A percentile compares a stretch with the other conserved stretches of the same genome.
Evolutionary conservation across 2,888 invertebrate genomes (phyloP).

Genomic region (Machimus atricapillus): DNA sequence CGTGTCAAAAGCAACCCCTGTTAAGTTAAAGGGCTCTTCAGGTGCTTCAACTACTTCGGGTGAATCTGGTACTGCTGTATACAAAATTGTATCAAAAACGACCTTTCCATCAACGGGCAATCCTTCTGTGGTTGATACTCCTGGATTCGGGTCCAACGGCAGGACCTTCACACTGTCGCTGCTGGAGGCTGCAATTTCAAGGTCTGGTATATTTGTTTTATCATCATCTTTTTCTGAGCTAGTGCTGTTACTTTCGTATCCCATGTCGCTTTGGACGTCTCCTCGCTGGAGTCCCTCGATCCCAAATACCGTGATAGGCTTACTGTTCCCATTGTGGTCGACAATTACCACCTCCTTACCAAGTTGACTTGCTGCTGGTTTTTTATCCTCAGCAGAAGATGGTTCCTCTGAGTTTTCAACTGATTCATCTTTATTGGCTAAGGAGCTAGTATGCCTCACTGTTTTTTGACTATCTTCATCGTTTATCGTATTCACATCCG

Average conservation of each 20-base stretch:
- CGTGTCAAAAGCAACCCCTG: slow-evolving; percentile 24
- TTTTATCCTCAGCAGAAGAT: not conserved
- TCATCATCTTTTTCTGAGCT: slow-evolving; percentile 24
- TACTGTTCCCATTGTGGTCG: slow-evolving; percentile 46
- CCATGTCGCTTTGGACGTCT: slow-evolving; percentile 48
- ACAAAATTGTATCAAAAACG: slow-evolving; percentile 30
- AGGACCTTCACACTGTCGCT: slow-evolving; percentile 50
- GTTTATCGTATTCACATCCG: slow-evolving; percentile 42
- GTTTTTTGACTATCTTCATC: slow-evolving; percentile 45
- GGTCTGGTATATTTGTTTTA: slow-evolving; percentile 42
- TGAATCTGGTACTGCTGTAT: slow-evolving; percentile 3
- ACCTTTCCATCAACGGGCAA: not conserved
- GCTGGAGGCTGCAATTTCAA: slow-evolving; percentile 57
- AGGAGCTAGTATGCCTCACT: slow-evolving; percentile 42
- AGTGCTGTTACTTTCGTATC: not conserved
- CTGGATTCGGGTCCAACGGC: not conserved
- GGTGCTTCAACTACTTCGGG: not conserved
- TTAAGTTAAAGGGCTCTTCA: not conserved
- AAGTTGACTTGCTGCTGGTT: slow-evolving; percentile 20
- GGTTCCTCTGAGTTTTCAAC: not conserved
- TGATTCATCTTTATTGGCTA: not conserved
- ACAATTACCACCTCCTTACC: slow-evolving; percentile 48
- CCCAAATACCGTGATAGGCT: slow-evolving; percentile 61
- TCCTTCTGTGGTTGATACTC: slow-evolving; percentile 17
- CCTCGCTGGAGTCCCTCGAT: slow-evolving; percentile 63